Conservation (phyloP, 2,797 vertebrate genomes). For the Rachycentron canadum region DNA sequence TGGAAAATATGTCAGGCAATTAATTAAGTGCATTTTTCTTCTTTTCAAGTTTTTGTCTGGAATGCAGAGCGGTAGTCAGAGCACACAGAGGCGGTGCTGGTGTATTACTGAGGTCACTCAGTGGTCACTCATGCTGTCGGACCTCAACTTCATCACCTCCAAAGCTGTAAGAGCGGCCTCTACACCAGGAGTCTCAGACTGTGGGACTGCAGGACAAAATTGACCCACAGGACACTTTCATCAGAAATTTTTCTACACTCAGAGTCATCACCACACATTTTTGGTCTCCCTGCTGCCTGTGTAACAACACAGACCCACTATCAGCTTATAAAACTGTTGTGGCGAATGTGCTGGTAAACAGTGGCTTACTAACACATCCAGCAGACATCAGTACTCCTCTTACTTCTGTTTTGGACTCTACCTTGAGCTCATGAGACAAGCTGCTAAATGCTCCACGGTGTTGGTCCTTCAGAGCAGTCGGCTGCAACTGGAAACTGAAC, state of each 20-base stretch:
- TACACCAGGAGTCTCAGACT: too few species aligned
- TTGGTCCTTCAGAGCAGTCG: background rate
- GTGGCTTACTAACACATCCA: too few species aligned
- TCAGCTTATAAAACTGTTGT: background rate
- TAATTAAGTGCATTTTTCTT: slow-evolving; percentile 70
- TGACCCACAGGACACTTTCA: too few species aligned
- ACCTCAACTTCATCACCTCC: background rate
- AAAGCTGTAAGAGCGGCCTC: background rate
- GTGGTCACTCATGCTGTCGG: slow-evolving; percentile 63
- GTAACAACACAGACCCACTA: background rate
- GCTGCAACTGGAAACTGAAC: too few species aligned
- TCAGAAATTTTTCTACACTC: too few species aligned
- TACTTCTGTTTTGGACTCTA: too few species aligned
- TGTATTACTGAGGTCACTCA: slow-evolving; percentile 48
- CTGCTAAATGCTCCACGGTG: background rate
- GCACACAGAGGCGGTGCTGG: slow-evolving; percentile 21
- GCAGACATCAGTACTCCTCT: background rate
- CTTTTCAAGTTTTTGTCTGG: slow-evolving; percentile 69
- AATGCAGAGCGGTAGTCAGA: slow-evolving; percentile 48
- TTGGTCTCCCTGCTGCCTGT: too few species aligned
- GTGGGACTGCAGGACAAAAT: too few species aligned
- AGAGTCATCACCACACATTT: too few species aligned
- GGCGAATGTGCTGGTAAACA: too few species aligned
- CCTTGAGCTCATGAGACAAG: too few species aligned
- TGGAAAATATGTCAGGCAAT: slow-evolving; percentile 74